Evolutionary conservation across 1,140 invertebrate genomes (phyloP), one percentile per base, ranked within the genome.

Genomic region (Drosophila rhopaloa): DNA sequence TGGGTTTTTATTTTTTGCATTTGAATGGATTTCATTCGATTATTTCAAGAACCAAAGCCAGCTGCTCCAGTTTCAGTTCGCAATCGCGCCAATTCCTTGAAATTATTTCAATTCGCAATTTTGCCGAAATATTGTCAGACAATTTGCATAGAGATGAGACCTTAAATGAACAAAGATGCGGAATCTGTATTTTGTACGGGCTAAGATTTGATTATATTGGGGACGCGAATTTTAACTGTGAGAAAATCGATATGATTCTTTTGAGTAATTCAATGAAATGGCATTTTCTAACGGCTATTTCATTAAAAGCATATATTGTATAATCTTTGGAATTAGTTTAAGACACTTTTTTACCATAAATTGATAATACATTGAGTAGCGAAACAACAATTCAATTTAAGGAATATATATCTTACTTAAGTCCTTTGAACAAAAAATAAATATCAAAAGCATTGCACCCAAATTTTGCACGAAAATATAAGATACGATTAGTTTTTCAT

Each of bases 1-100:
- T 62, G 37, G 40, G 43, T 54, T 68, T 67, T 78, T 63, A 81
- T 86, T 83, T 76, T 88, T 88, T 89, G 80, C 84, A 88, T 83
- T 84, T 89, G 76, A 84, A 88, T 78, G 65, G 76, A 68, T 58
- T 65, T 77, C 41, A 73, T 86, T 81, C 78, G 81, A 82, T 88
- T 71, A 67, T 59, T 53, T 78, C 37, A 37, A 37, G 40, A 63
- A 50, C 41, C 37, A 13, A 24, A 29, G 41, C 24, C 83, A 88
- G 83, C 83, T 89, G 83, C 63, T 66, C 46, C 40, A 73, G 72
- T 48, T 66, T 32, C 24, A 66, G 60, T 48, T 78, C 6, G 13
- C 6, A 16, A 46, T 7, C 67, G 75, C 79, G 79, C 77, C 41
- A 62, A 44, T 71, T 61, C 55, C 70, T 66, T 48, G 37, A 35